Percentiles rank a stretch among this genome's conserved stretches.
phyloP scores from a whole-genome alignment of 2,888 invertebrate species.

The Hirtodrosophila trivittata region DNA sequence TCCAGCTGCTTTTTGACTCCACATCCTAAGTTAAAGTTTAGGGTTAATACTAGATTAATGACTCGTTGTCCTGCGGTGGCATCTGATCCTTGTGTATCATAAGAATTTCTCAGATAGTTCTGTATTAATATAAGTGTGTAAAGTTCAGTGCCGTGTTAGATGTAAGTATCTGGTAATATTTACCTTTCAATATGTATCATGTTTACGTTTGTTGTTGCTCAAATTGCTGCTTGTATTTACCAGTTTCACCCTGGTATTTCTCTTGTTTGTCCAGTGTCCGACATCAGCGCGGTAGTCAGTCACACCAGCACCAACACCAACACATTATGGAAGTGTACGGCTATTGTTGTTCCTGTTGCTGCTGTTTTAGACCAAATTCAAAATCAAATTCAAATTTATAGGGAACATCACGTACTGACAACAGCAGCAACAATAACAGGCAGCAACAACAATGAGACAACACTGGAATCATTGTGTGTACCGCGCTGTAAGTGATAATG shows the following conservation, averaged over 20 bases:
- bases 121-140: too few species aligned
- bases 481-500: constrained; percentile 73
- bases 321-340: too few species aligned
- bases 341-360: constrained; percentile 37
- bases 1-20: too few species aligned
- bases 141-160: constrained; percentile 7
- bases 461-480: constrained; percentile 20
- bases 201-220: constrained; percentile 38
- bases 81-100: too few species aligned
- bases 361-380: constrained; percentile 74
- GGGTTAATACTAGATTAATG: too few species aligned
- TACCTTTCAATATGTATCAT: constrained; percentile 56
- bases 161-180: constrained; percentile 20
- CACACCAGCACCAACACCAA: constrained; percentile 12
- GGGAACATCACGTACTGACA: constrained; percentile 81
- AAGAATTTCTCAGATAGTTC: too few species aligned
- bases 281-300: constrained; percentile 56
- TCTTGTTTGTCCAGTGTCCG: constrained; percentile 65
- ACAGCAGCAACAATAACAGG: constrained; percentile 48
- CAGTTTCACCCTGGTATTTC: constrained; percentile 44
- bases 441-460: constrained; percentile 33
- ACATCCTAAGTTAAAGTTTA: too few species aligned
- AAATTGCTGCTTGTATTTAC: constrained; percentile 17
- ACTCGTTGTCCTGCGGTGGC: too few species aligned
- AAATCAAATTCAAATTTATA: constrained; percentile 78